Base-by-base conservation (phyloP, 2,797 vertebrate species). In the Hydrolagus colliei region DNA sequence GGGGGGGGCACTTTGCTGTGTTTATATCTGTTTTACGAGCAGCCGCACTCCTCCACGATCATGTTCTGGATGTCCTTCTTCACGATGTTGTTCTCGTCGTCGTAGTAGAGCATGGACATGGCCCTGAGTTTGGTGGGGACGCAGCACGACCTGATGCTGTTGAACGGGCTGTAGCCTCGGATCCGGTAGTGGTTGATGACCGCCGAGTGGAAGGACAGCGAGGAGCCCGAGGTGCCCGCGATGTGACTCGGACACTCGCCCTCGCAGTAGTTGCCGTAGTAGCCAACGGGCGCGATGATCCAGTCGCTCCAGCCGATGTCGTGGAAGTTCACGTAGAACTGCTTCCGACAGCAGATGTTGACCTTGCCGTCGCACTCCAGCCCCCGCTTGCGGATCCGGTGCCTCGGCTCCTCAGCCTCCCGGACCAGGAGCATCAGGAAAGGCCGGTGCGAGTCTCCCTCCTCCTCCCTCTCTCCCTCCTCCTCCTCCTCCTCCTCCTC, bases 1-100 rank as follows among this genome's bases (percentile, higher is more conserved):
- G 41, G 6, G 41, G 6, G 41, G 6, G 41, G 6, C 41, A 6
- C 41, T 27, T 27, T 27, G 27, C 27, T 27, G 27, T 27, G 27
- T 27, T 27, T 27, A 27, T 27, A 27, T 27, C 0, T 5, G 0
- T 0, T 89, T 91, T 98, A 99, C 0, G 97, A 99, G 89, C 98
- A 99, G 86, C 97, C 97, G 67, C 98, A 99, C 90, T 99, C 98
- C 91, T 99, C 98, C 92, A 99, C 98, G 72, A 99, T 97, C 98
- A 99, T 99, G 90, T 98, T 96, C 91, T 96, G 96, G 89, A 99
- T 98, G 94, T 99, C 98, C 92, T 98, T 99, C 91, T 99, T 99
- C 89, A 99, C 96, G 89, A 99, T 98, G 92, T 98, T 98, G 87
- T 99, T 97, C 89, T 96, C 97, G 85, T 99, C 97, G 0, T 99